Evolutionary conservation across 2,888 invertebrate species (phyloP), one percentile per base, ranked within the genome.

Genomic region (Macrophya annulata): DNA sequence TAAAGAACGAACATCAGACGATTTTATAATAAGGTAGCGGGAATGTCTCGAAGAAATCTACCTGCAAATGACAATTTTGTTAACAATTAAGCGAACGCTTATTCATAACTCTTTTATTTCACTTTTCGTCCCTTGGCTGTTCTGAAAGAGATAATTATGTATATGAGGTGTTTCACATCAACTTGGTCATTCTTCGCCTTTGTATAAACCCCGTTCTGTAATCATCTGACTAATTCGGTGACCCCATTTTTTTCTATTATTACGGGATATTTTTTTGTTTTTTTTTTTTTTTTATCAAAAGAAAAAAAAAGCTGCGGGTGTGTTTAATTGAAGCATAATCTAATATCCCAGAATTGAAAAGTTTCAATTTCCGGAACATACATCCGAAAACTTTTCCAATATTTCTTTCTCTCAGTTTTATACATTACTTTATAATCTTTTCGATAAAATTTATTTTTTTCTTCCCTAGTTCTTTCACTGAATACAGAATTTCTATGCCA

Each of bases 281-380:
- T n/a, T n/a, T n/a, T n/a, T n/a, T n/a, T n/a, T n/a, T n/a, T n/a
- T n/a, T n/a, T n/a, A n/a, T n/a, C n/a, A n/a, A n/a, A n/a, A n/a
- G n/a, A n/a, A n/a, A n/a, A n/a, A 76, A 76, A 48, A 48, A 51
- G 8, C 76, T 48, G 31, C 76, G 15, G 45, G 5, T n/a, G 9
- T 48, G 48, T 31, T 76, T 76, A 51, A 76, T 76, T 51, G 25
- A 76, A 43, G 21, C 48, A 48, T 9, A 76, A 76, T n/a, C 10
- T 31, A 76, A 76, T 51, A 76, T 76, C 15, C 4, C 31, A 31
- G 25, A 51, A 31, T 40, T 72, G 1, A 6, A 25, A n/a, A 25
- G 48, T 77, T 55, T 77, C 55, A 77, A 77, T 77, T 77, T 37
- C 51, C 77, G 25, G 55, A 55, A 81, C 55, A 62, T 12, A 81